Evolutionary conservation across 2,797 vertebrate species (phyloP).

Genomic region (Cynopterus sphinx): DNA sequence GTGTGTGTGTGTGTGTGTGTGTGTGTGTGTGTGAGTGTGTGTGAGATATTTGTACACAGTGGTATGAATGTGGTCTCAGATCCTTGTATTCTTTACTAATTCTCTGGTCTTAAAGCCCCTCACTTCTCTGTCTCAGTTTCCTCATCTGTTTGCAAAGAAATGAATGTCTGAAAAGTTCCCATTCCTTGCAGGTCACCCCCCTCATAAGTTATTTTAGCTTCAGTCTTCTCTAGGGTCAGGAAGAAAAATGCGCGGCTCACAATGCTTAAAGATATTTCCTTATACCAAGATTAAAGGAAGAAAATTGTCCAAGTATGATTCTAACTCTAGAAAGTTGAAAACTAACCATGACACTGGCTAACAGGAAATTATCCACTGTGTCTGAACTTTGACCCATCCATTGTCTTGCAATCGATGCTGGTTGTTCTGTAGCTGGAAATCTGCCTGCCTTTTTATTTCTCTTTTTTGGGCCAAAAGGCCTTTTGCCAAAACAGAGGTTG

Average conservation of each 20-base stretch:
- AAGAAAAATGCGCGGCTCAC: neutral
- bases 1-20: no score
- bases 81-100: no score
- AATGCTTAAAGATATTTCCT: neutral
- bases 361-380: neutral
- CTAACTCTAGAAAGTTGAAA: neutral
- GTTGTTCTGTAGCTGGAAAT: neutral
- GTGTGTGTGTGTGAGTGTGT: no score
- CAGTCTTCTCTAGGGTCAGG: neutral
- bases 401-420: neutral
- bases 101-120: no score
- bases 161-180: neutral
- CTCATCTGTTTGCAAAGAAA: neutral
- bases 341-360: rapidly evolving
- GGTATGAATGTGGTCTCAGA: no score
- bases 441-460: conserved; percentile 22
- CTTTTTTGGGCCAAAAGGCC: neutral
- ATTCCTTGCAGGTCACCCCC: neutral
- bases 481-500: conserved; percentile 18
- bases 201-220: neutral
- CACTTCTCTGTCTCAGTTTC: no score
- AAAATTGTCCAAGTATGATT: neutral
- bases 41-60: no score
- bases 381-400: neutral
- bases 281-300: neutral